phyloP scores from a whole-genome alignment of 2,888 invertebrate genomes.

The Pandemis heparana region DNA sequence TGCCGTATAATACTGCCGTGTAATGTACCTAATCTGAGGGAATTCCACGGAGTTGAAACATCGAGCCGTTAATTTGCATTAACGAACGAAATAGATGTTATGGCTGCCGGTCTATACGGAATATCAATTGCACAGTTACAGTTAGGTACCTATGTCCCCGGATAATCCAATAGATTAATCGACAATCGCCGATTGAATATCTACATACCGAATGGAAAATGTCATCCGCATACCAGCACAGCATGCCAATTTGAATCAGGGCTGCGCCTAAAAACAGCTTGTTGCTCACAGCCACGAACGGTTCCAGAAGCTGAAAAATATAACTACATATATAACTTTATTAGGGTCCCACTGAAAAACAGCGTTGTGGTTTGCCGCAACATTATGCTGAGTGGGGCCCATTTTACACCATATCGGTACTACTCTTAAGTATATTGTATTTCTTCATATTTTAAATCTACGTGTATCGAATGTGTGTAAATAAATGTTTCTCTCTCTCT shows the following conservation, averaged over 20 bases:
- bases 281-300: constrained; percentile 71
- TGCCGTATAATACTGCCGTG: too few species aligned
- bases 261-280: constrained; percentile 75
- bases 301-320: constrained; percentile 72
- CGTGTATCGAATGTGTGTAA: too few species aligned
- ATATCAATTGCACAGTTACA: background rate
- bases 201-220: constrained; percentile 74
- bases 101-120: background rate
- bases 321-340: too few species aligned
- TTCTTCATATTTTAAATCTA: too few species aligned
- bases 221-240: constrained; percentile 81
- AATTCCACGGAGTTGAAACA: background rate
- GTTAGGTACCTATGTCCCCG: background rate
- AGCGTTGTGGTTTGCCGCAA: too few species aligned
- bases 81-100: background rate
- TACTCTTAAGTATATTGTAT: too few species aligned
- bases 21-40: too few species aligned
- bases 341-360: too few species aligned
- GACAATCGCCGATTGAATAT: background rate
- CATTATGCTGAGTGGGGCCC: too few species aligned
- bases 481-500: too few species aligned
- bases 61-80: constrained; percentile 16
- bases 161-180: background rate
- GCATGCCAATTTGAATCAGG: constrained; percentile 75
- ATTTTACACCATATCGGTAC: too few species aligned